These are phyloP conservation scores for Lagorchestes hirsutus DNA, from an alignment of 2,797 vertebrate genomes.

Conservation along the genomic window DNA sequence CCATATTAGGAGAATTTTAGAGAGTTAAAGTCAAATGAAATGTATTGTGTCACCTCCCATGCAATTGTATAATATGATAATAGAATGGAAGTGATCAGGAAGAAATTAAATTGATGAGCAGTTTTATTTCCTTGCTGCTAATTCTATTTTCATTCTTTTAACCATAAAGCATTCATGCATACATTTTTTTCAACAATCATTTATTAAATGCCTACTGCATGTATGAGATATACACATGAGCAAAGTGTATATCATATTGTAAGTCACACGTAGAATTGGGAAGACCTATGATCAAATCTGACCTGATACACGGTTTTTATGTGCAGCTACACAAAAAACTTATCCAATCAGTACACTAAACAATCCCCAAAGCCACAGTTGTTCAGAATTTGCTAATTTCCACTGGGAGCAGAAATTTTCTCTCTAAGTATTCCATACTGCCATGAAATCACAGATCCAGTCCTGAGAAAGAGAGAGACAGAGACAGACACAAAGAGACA, in stretches of 20 bases:
- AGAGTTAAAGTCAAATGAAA: conserved; percentile 76
- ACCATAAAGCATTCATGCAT: neutral
- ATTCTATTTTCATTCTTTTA: neutral
- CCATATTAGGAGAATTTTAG: conserved; percentile 69
- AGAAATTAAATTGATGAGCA: conserved; percentile 59
- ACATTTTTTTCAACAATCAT: neutral
- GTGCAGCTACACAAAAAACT: neutral
- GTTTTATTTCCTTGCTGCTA: neutral
- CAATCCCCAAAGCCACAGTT: neutral
- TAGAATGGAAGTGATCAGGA: conserved; percentile 68
- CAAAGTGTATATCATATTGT: neutral
- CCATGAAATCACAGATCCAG: neutral
- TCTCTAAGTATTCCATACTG: neutral
- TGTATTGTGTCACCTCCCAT: conserved; percentile 77
- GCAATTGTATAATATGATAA: conserved; percentile 74
- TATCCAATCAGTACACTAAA: neutral
- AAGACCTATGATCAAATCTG: neutral
- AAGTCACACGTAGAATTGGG: neutral
- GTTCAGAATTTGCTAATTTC: neutral
- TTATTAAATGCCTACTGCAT: neutral
- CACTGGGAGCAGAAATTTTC: neutral
- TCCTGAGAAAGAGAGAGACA: neutral
- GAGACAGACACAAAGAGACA: too few relatives aligned
- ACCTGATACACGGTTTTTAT: too few relatives aligned
- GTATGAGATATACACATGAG: neutral